These are phyloP conservation scores for Limenitis camilla DNA, from an alignment of 2,888 invertebrate species.

Conservation along the genomic window DNA sequence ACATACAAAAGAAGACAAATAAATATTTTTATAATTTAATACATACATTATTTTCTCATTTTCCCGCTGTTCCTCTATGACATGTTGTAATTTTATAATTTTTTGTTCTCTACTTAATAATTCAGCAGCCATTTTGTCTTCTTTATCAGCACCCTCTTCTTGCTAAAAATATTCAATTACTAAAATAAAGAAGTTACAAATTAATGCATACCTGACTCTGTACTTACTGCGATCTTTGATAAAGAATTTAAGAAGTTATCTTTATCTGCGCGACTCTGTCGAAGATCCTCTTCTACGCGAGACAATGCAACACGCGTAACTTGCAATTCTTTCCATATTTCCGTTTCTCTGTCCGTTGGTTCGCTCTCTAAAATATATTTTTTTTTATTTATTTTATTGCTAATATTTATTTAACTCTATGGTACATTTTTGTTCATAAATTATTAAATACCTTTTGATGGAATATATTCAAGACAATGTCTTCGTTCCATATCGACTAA, in stretches of 20 bases:
- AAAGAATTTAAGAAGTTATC: constrained; percentile 65
- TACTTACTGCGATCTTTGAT: constrained; percentile 61
- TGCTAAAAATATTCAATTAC: constrained; percentile 38
- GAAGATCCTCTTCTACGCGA: constrained; percentile 54
- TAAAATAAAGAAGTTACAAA: background rate
- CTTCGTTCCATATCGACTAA: constrained; percentile 51
- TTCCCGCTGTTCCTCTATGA: constrained; percentile 48
- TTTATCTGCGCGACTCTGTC: constrained; percentile 61
- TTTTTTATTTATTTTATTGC: background rate
- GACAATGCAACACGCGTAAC: constrained; percentile 44
- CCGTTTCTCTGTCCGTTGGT: constrained; percentile 63
- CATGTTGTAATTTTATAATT: constrained; percentile 47
- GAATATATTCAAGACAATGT: constrained; percentile 52
- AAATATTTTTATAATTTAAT: constrained; percentile 2
- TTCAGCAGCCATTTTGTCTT: constrained; percentile 57
- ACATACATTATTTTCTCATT: constrained; percentile 54
- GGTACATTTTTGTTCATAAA: background rate
- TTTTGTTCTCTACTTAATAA: constrained; percentile 54
- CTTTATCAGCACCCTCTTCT: constrained; percentile 46
- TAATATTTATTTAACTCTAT: no score
- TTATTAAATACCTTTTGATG: constrained; percentile 45
- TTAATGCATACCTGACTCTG: background rate
- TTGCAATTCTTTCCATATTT: constrained; percentile 68
- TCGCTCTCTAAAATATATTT: constrained; percentile 41
- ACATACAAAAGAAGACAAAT: background rate